A percentile compares a stretch with the other conserved stretches of the same genome.
These are phyloP conservation scores for Stichodactyla helianthus DNA, from an alignment of 64 coral and sea anemone genomes.

Conservation along the genomic window DNA sequence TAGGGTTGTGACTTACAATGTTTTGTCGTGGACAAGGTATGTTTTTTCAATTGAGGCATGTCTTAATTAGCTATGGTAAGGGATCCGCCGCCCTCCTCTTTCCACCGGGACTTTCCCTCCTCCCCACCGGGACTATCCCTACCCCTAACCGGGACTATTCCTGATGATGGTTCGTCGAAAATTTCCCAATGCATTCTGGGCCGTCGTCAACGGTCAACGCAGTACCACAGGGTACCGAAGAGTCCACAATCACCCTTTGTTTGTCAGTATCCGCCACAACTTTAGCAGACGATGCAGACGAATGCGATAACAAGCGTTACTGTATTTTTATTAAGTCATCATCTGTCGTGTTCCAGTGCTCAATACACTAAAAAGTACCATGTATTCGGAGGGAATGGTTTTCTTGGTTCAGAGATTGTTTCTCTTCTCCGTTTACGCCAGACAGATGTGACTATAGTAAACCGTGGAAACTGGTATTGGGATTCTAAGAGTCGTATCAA, in stretches of 20 bases:
- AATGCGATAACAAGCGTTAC: neutral
- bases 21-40: too few relatives aligned
- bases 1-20: too few relatives aligned
- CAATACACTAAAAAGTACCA: neutral
- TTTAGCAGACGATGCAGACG: neutral
- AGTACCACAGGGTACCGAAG: too few relatives aligned
- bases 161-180: too few relatives aligned
- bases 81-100: too few relatives aligned
- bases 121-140: too few relatives aligned
- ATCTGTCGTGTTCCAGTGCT: neutral
- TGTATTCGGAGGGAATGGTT: conserved; percentile 6
- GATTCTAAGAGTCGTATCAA: conserved; percentile 65
- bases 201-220: too few relatives aligned
- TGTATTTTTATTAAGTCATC: neutral
- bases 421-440: neutral
- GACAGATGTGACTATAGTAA: conserved; percentile 42
- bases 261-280: neutral
- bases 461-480: conserved; percentile 67
- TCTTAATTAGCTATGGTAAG: too few relatives aligned
- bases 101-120: too few relatives aligned
- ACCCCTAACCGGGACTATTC: too few relatives aligned
- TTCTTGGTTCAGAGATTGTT: neutral
- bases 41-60: too few relatives aligned
- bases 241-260: neutral
- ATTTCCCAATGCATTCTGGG: too few relatives aligned